These are phyloP conservation scores for Axis porcinus DNA, from an alignment of 2,113 vertebrate genomes.

Conservation along the genomic window DNA sequence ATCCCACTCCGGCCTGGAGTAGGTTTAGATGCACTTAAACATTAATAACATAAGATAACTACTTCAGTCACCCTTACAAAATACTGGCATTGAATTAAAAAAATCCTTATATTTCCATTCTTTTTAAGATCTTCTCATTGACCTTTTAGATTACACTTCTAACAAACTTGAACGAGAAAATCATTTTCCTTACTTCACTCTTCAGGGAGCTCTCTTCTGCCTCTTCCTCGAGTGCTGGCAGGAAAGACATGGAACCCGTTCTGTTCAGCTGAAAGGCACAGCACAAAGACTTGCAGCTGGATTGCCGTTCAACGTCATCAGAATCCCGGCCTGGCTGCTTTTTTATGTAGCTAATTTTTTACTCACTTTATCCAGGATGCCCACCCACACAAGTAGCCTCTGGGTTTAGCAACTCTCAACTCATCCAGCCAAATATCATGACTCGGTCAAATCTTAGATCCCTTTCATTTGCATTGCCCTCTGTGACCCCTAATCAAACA, in stretches of 20 bases:
- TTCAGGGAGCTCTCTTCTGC: conserved; percentile 76
- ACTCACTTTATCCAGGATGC: background rate
- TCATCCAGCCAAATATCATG: background rate
- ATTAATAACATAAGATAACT: background rate
- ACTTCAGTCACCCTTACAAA: background rate
- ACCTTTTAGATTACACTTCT: background rate
- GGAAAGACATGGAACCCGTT: conserved; percentile 71
- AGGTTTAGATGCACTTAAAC: background rate
- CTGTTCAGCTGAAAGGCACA: conserved; percentile 74
- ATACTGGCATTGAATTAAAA: background rate
- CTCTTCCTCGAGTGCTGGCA: conserved; percentile 82
- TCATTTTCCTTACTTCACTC: conserved; percentile 73
- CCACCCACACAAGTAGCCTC: background rate
- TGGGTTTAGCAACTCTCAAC: background rate
- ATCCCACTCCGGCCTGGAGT: background rate
- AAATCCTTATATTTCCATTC: background rate
- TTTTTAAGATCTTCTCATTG: background rate
- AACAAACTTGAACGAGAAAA: background rate
- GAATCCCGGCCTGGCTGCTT: background rate
- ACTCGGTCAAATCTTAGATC: background rate
- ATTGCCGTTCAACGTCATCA: background rate
- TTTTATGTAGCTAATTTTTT: conserved; percentile 6
- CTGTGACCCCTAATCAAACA: background rate
- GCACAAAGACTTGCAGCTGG: background rate
- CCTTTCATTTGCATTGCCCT: too few relatives aligned